Evolutionary conservation across 2,113 vertebrate species (phyloP), one percentile per base, ranked within the genome.

Genomic region (Notiomystis cincta): DNA sequence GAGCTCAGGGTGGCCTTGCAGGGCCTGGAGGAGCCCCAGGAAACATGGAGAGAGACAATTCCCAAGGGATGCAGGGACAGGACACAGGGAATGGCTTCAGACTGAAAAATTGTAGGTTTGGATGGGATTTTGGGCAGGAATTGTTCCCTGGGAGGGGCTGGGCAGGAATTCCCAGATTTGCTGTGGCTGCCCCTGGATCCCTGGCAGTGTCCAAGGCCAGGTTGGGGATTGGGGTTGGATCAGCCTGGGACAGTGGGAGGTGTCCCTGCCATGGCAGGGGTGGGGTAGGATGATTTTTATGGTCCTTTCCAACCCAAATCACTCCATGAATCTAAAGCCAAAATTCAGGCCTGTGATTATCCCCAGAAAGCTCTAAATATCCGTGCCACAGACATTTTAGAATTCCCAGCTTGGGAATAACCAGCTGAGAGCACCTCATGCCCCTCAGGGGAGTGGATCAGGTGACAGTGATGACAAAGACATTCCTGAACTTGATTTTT

Each of bases 201-300:
- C 75, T 78, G 58, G 56, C 11, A 79, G 76, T 64, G 47, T 17
- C 72, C 72, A 18, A 48, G 44, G 72, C 53, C 78, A 67, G 78
- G 62, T 0, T 82, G 78, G 62, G 47, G 13, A 37, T 0, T 64
- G 76, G 38, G 48, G 37, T 14, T 64, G 9, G 78, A 33, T 11
- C 65, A 48, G 27, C 53, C 53, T 81, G 78, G 79, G 3, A 21
- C 23, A 48, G 42, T 22, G 65, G n/a, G 1, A 81, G n/a, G 13
- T 31, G 77, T 45, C 78, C 78, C 62, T 81, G 42, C 40, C 78
- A 37, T 15, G 42, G 60, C 38, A 35, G 23, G 48, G 37, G 10
- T 33, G 47, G 60, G 0, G 21, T 0, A 1, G 0, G 28, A 9
- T 38, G 21, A 4, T 0, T 5, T 25, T 58, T 58, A 5, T 23